phyloP scores from a whole-genome alignment of 2,113 vertebrate species.

The Malurus melanocephalus region DNA sequence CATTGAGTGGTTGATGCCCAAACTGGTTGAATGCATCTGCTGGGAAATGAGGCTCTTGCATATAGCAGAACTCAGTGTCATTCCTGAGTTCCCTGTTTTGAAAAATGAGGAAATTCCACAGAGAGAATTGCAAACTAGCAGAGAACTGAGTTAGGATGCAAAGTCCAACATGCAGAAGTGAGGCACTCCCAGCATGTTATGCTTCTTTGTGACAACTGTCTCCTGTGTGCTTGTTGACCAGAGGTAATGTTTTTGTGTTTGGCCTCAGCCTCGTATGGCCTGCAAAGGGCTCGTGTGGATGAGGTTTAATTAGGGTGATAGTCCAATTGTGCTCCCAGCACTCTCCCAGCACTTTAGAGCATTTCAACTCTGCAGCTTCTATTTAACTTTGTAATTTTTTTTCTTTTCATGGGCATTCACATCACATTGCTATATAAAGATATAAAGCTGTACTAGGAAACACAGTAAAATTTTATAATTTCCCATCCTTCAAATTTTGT shows the following conservation, averaged over 20 bases:
- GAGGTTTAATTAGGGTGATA: neutral
- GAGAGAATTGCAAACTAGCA: neutral
- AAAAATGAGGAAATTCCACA: neutral
- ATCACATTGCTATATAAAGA: neutral
- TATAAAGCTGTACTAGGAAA: neutral
- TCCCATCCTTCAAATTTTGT: neutral
- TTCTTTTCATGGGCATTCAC: neutral
- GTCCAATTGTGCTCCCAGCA: neutral
- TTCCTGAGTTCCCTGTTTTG: neutral
- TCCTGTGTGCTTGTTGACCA: neutral
- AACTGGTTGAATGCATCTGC: neutral
- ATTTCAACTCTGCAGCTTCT: neutral
- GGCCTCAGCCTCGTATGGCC: neutral
- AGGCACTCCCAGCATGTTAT: neutral
- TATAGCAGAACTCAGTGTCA: neutral
- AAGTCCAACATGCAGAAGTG: neutral
- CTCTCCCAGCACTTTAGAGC: neutral
- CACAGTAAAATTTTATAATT: neutral
- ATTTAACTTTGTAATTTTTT: neutral
- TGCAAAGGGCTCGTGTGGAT: neutral
- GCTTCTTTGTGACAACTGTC: neutral
- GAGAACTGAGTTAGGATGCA: neutral
- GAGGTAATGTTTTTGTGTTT: neutral
- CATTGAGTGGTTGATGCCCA: neutral
- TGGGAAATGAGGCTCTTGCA: neutral